These are phyloP conservation scores for Aphelenchoides besseyi DNA, from an alignment of 1,140 invertebrate genomes.

Conservation along the genomic window DNA sequence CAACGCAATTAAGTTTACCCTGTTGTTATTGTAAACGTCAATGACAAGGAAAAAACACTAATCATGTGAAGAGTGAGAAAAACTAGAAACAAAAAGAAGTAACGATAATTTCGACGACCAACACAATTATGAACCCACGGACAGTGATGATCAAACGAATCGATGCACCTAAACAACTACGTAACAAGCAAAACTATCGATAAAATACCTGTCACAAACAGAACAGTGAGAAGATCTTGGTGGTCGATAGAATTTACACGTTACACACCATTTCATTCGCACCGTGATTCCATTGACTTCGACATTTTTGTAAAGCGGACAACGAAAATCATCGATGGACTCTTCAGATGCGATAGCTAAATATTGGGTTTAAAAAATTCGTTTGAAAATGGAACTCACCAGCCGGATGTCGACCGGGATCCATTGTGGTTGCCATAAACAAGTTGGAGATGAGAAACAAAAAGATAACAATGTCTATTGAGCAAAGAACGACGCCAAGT, in stretches of 20 bases:
- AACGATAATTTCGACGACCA: slow-evolving; percentile 93
- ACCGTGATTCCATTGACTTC: slow-evolving; percentile 88
- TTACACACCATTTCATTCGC: slow-evolving; percentile 99
- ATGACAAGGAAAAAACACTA: slow-evolving; percentile 85
- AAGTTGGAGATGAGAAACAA: slow-evolving; percentile 97
- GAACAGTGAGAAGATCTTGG: slow-evolving; percentile 97
- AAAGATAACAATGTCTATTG: slow-evolving; percentile 86
- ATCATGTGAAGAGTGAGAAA: slow-evolving; percentile 94
- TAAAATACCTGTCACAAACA: slow-evolving; percentile 75
- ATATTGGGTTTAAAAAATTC: slow-evolving; percentile 1
- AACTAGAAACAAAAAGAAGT: slow-evolving; percentile 95
- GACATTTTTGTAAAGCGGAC: slow-evolving; percentile 93
- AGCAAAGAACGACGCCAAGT: slow-evolving; percentile 75
- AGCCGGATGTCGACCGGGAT: slow-evolving; percentile 96
- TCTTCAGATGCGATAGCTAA: slow-evolving; percentile 57
- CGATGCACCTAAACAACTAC: slow-evolving; percentile 66
- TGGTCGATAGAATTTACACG: slow-evolving; percentile 92
- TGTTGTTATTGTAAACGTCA: slow-evolving; percentile 76
- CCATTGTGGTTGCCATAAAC: slow-evolving; percentile 96
- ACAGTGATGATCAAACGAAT: slow-evolving; percentile 99
- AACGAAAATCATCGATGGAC: slow-evolving; percentile 80
- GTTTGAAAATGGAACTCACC: slow-evolving; percentile 68
- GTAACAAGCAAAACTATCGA: slow-evolving; percentile 9
- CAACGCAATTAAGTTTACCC: slow-evolving; percentile 67
- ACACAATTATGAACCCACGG: slow-evolving; percentile 99